A percentile compares a stretch with the other conserved stretches of the same genome.
Evolutionary conservation across 2,797 vertebrate species (phyloP).

Genomic region (Rhabdomys pumilio): DNA sequence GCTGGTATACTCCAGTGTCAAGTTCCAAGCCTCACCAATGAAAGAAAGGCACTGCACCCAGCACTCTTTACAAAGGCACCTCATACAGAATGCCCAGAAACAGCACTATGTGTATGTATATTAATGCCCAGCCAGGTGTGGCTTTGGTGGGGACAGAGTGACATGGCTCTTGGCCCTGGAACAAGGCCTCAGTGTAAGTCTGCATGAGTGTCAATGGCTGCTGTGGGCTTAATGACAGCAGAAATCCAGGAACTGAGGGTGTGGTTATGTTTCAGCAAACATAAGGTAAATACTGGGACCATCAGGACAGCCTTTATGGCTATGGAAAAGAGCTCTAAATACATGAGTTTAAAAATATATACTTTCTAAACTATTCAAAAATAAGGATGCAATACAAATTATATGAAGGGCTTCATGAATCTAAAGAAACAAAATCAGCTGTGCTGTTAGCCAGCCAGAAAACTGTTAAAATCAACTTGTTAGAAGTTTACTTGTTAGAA

Average conservation of each 20-base stretch:
- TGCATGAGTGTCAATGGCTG: background rate
- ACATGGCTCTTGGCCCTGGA: background rate
- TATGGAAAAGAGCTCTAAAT: background rate
- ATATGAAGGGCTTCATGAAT: background rate
- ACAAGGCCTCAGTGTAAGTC: background rate
- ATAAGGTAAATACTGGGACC: background rate
- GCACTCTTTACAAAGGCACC: background rate
- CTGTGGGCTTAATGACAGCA: background rate
- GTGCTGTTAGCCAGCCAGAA: no score
- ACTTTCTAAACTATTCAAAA: background rate
- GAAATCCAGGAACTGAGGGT: background rate
- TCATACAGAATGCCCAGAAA: background rate
- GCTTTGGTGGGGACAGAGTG: background rate
- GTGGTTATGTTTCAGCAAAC: background rate
- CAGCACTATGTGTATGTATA: background rate
- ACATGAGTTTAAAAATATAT: background rate
- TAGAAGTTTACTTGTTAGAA: background rate
- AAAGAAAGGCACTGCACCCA: background rate
- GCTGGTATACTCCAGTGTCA: background rate
- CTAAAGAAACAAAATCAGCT: background rate
- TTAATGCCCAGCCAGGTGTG: background rate
- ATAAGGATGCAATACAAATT: background rate
- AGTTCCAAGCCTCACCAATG: background rate
- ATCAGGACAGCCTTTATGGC: background rate
- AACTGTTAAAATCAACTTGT: no score